Conservation (phyloP, 1,140 invertebrate species). For the Drusus annulatus region DNA sequence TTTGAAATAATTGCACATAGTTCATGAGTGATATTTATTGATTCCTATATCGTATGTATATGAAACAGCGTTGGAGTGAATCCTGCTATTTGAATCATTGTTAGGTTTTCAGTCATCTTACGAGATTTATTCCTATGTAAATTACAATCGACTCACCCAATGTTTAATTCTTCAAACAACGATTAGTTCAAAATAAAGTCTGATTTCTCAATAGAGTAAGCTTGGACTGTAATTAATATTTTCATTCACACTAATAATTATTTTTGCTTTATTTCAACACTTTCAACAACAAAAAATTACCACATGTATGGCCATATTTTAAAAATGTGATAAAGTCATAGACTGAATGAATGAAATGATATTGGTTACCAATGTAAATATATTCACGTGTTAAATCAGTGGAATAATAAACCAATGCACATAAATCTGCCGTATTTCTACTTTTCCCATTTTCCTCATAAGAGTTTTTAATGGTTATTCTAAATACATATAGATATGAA, state of each 20-base stretch:
- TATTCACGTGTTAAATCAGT: neutral
- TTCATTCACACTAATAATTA: neutral
- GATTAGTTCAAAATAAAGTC: neutral
- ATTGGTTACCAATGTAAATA: slow-evolving; percentile 22
- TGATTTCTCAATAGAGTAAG: neutral
- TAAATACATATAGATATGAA: too few species aligned
- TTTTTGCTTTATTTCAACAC: neutral
- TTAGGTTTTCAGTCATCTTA: too few species aligned
- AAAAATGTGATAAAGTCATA: slow-evolving; percentile 33
- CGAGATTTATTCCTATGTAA: too few species aligned
- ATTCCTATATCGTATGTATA: too few species aligned
- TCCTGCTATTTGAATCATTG: too few species aligned
- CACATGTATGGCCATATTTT: slow-evolving; percentile 9
- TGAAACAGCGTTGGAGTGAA: too few species aligned
- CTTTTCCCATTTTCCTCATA: too few species aligned
- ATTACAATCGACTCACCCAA: too few species aligned
- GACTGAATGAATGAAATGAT: slow-evolving; percentile 26
- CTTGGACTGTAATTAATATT: neutral
- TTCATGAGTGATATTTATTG: too few species aligned
- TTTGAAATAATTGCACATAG: too few species aligned
- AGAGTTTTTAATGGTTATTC: too few species aligned
- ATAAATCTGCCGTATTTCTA: neutral
- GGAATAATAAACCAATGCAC: slow-evolving; percentile 18
- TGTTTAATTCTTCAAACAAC: neutral
- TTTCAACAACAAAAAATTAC: neutral